Evolutionary conservation across 1,140 invertebrate genomes (phyloP).

Genomic region (Gerris buenoi): DNA sequence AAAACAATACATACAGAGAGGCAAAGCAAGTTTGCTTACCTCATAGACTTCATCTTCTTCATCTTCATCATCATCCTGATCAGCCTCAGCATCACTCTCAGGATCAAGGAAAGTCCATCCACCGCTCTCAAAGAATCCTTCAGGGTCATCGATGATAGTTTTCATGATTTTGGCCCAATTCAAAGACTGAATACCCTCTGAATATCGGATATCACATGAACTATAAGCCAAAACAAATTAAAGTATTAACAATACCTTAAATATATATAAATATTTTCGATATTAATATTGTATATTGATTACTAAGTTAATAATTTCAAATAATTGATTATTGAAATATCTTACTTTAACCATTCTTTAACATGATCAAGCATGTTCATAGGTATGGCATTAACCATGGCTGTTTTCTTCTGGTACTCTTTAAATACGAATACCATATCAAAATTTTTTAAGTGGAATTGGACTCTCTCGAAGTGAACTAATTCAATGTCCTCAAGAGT

Average conservation of each 20-base stretch:
- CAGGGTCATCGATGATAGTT: conserved; percentile 95
- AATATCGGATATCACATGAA: conserved; percentile 92
- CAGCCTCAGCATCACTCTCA: conserved; percentile 67
- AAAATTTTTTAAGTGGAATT: conserved; percentile 97
- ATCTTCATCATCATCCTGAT: conserved; percentile 54
- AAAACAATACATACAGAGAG: no score
- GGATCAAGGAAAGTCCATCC: conserved; percentile 98
- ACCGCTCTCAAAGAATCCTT: conserved; percentile 95
- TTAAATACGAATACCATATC: conserved; percentile 99
- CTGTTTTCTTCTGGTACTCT: conserved; percentile 84
- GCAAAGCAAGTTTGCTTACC: no score
- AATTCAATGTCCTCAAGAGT: conserved; percentile 94
- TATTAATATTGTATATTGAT: no score
- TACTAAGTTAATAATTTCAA: no score
- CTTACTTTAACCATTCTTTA: conserved; percentile 96
- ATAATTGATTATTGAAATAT: no score
- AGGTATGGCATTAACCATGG: conserved; percentile 94
- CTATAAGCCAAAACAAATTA: conserved; percentile 35
- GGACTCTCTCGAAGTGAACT: conserved; percentile 97
- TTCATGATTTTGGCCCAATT: conserved; percentile 99
- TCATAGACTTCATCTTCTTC: conserved; percentile 46
- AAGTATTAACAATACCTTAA: no score
- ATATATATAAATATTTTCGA: no score
- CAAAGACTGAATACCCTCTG: conserved; percentile 93
- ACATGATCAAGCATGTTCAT: conserved; percentile 98